These are phyloP conservation scores for Psammodynastes pulverulentus DNA, from an alignment of 2,113 vertebrate species.

Conservation along the genomic window DNA sequence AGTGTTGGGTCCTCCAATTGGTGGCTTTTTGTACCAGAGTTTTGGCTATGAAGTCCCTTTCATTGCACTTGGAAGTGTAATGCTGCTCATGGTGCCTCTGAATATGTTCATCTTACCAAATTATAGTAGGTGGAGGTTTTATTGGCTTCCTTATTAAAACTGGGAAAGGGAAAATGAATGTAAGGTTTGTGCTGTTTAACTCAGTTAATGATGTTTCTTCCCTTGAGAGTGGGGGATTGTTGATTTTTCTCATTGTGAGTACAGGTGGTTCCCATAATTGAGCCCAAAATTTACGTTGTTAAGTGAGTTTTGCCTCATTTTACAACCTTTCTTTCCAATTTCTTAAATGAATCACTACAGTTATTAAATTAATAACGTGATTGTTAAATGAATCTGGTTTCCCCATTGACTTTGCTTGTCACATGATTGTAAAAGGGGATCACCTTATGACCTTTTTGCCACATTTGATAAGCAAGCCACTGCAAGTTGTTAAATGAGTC, in stretches of 20 bases:
- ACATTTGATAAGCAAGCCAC: too few relatives aligned
- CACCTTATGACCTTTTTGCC: too few relatives aligned
- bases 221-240: neutral
- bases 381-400: too few relatives aligned
- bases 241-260: neutral
- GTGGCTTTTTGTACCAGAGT: constrained; percentile 88
- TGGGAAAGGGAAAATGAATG: neutral
- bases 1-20: constrained; percentile 88
- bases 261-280: too few relatives aligned
- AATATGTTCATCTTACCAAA: constrained; percentile 84
- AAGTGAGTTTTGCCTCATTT: too few relatives aligned
- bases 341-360: too few relatives aligned
- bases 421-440: too few relatives aligned
- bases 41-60: constrained; percentile 94
- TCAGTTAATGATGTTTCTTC: neutral
- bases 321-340: too few relatives aligned
- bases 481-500: too few relatives aligned
- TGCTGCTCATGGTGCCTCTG: constrained; percentile 84
- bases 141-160: neutral
- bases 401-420: too few relatives aligned
- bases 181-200: neutral
- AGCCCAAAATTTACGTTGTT: too few relatives aligned
- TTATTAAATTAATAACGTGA: too few relatives aligned
- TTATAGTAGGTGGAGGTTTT: constrained; percentile 73
- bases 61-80: constrained; percentile 80